Evolutionary conservation across 2,888 invertebrate genomes (phyloP).

Genomic region (Reticulitermes lucifugus): DNA sequence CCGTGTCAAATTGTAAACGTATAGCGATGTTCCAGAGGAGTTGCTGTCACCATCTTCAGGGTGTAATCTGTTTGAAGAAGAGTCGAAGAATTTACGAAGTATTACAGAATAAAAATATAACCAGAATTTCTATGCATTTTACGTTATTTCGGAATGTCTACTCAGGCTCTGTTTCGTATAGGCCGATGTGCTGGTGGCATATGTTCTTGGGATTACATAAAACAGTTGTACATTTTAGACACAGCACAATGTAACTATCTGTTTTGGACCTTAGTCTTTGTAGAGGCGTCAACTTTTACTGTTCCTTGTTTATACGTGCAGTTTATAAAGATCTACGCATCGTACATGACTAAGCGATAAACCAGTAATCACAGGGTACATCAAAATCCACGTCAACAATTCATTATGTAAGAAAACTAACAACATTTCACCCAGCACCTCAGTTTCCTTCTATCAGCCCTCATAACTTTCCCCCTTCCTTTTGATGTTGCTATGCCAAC

Average conservation of each 20-base stretch:
- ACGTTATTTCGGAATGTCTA: too few species aligned
- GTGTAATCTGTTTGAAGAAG: too few species aligned
- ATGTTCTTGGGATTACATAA: too few species aligned
- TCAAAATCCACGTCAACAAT: conserved; percentile 37
- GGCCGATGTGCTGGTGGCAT: too few species aligned
- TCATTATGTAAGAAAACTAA: conserved; percentile 34
- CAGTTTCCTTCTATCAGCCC: conserved; percentile 8
- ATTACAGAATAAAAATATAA: too few species aligned
- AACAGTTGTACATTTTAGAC: too few species aligned
- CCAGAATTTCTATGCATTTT: too few species aligned
- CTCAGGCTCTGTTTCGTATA: too few species aligned
- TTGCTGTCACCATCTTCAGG: too few species aligned
- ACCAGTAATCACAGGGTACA: conserved; percentile 43
- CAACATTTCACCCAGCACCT: conserved; percentile 29
- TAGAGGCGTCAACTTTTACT: not conserved
- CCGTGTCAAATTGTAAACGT: too few species aligned
- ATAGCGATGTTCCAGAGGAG: too few species aligned
- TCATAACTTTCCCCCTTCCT: not conserved
- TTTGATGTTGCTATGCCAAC: not conserved
- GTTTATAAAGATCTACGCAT: conserved; percentile 33
- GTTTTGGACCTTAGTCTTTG: not conserved
- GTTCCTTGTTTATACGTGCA: not conserved
- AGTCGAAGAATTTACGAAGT: too few species aligned
- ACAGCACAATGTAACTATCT: not conserved
- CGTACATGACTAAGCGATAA: conserved; percentile 43